Conservation (phyloP, 2,113 vertebrate genomes). For the Xyliphius kryptos region DNA sequence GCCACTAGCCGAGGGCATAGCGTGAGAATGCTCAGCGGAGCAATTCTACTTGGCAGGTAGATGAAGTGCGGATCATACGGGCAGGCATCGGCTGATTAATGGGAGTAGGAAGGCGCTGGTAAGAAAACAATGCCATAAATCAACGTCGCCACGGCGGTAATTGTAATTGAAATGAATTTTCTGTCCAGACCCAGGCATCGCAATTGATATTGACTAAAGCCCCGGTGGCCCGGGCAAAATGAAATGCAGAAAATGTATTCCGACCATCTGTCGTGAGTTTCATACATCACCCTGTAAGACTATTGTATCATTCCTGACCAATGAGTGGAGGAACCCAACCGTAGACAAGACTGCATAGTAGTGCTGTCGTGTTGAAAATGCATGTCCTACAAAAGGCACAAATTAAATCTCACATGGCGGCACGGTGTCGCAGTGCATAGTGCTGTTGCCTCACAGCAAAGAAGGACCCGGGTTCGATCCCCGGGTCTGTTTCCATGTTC, state of each 20-base stretch:
- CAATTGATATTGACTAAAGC: slow-evolving; percentile 61
- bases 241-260: slow-evolving; percentile 40
- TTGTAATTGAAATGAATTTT: slow-evolving; percentile 70
- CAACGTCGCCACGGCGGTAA: slow-evolving; percentile 60
- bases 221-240: slow-evolving; percentile 50
- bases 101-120: slow-evolving; percentile 46
- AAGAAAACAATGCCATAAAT: slow-evolving; percentile 68
- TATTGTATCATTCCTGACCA: slow-evolving; percentile 25
- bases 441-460: no score
- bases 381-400: slow-evolving; percentile 1
- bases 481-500: no score
- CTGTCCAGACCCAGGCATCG: slow-evolving; percentile 48
- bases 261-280: slow-evolving; percentile 32
- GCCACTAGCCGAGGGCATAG: slow-evolving; percentile 24
- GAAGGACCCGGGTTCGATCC: no score
- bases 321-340: slow-evolving; percentile 29
- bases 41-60: slow-evolving; percentile 59
- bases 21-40: slow-evolving; percentile 50
- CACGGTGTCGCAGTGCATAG: no score
- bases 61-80: slow-evolving; percentile 62
- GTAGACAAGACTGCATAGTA: slow-evolving; percentile 5
- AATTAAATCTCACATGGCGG: no score
- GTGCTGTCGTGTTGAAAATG: slow-evolving; percentile 9
- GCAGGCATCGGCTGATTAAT: slow-evolving; percentile 60
- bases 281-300: slow-evolving; percentile 37